Percentiles rank a stretch among this genome's conserved stretches.
Evolutionary conservation across 2,888 invertebrate genomes (phyloP).

Genomic region (Drosophila hamatofila): DNA sequence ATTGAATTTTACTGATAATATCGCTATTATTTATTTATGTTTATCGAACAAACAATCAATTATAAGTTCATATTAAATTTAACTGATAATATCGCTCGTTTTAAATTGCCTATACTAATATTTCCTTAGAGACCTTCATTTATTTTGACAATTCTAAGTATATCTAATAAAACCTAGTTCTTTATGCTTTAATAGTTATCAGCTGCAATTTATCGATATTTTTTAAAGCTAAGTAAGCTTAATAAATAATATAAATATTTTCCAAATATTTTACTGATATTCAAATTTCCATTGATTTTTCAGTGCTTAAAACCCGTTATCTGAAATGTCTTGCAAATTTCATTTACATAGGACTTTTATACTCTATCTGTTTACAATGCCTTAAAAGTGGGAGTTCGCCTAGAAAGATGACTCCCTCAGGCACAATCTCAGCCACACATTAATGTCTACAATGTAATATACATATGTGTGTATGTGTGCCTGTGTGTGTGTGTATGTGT

Average conservation of each 20-base stretch:
- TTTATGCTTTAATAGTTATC: too few relatives aligned
- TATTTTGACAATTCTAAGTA: too few relatives aligned
- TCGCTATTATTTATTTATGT: too few relatives aligned
- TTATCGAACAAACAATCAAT: too few relatives aligned
- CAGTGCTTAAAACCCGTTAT: background rate
- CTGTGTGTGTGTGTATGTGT: background rate
- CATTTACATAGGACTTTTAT: background rate
- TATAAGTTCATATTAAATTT: too few relatives aligned
- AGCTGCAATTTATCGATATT: background rate
- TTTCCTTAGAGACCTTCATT: too few relatives aligned
- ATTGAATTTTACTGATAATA: too few relatives aligned
- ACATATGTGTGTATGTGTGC: background rate
- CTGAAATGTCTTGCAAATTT: background rate
- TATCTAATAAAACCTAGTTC: too few relatives aligned
- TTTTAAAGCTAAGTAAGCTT: background rate
- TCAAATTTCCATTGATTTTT: background rate
- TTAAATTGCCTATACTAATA: too few relatives aligned
- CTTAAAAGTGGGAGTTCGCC: conserved; percentile 1
- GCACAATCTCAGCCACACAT: conserved; percentile 26
- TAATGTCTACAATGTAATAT: conserved; percentile 22
- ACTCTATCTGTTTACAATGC: background rate
- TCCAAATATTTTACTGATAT: background rate
- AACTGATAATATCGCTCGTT: too few relatives aligned
- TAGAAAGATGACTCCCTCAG: conserved; percentile 37
- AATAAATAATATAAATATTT: background rate